A percentile compares a stretch with the other conserved stretches of the same genome.
Conservation (phyloP, 1,140 invertebrate species). For the Theocolax elegans region DNA sequence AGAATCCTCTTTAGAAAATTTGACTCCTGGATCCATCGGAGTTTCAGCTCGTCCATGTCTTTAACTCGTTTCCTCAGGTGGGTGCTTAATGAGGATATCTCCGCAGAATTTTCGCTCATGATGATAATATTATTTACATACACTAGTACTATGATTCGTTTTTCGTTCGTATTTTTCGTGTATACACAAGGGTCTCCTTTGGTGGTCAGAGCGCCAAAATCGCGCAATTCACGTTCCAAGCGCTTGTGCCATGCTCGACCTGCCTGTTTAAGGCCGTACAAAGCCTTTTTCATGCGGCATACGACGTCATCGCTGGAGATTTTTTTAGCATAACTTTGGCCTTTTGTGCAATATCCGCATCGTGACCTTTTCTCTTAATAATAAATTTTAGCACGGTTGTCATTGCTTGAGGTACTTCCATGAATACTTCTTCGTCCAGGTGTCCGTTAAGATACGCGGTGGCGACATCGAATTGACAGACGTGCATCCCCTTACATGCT, state of each 20-base stretch:
- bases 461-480: neutral
- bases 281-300: conserved; percentile 6
- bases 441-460: neutral
- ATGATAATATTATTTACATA: conserved; percentile 16
- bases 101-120: too few species aligned
- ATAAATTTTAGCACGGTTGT: neutral
- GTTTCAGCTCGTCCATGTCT: conserved; percentile 31
- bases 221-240: neutral
- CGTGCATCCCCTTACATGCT: neutral
- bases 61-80: conserved; percentile 16
- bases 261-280: conserved; percentile 16
- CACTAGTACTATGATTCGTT: neutral
- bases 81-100: neutral
- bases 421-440: neutral
- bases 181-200: neutral
- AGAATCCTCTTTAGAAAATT: neutral
- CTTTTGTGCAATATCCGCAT: neutral
- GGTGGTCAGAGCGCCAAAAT: neutral
- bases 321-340: neutral
- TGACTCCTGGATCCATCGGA: conserved; percentile 32
- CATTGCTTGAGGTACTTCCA: neutral
- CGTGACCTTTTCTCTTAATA: neutral
- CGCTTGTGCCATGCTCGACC: neutral
- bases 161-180: neutral
- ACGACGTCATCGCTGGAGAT: neutral